A percentile compares a stretch with the other conserved stretches of the same genome.
Evolutionary conservation across 2,113 vertebrate genomes (phyloP).

Genomic region (Tragulus kanchil): DNA sequence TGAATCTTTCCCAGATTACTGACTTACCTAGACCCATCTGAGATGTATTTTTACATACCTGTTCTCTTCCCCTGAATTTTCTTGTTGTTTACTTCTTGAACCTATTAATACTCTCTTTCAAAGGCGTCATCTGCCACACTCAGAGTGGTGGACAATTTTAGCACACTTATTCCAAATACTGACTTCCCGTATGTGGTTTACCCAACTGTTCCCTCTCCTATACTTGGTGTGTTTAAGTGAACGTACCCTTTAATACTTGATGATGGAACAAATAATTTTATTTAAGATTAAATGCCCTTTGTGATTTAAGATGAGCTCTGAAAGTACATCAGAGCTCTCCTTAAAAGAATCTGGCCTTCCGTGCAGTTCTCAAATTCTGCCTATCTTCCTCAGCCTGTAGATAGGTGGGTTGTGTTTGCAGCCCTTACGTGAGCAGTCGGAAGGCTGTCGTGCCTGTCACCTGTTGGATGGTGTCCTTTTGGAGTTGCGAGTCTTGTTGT

Average conservation of each 20-base stretch:
- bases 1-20: background rate
- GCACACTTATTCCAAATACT: background rate
- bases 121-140: background rate
- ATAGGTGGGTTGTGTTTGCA: background rate
- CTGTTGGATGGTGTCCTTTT: background rate
- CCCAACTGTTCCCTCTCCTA: rapidly evolving
- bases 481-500: conserved; percentile 4
- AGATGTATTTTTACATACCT: background rate
- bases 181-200: background rate
- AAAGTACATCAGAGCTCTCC: background rate
- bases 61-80: background rate
- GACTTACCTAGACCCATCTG: background rate
- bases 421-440: background rate
- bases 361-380: background rate
- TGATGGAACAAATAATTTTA: background rate
- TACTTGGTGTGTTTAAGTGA: background rate
- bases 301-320: background rate
- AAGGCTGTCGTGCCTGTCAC: background rate
- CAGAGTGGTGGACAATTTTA: background rate
- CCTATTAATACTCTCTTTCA: background rate
- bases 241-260: background rate
- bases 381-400: rapidly evolving
- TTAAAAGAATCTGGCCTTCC: background rate
- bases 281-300: background rate
- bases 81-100: background rate